Evolutionary conservation across 2,113 vertebrate species (phyloP).

Genomic region (Vireo altiloquus): DNA sequence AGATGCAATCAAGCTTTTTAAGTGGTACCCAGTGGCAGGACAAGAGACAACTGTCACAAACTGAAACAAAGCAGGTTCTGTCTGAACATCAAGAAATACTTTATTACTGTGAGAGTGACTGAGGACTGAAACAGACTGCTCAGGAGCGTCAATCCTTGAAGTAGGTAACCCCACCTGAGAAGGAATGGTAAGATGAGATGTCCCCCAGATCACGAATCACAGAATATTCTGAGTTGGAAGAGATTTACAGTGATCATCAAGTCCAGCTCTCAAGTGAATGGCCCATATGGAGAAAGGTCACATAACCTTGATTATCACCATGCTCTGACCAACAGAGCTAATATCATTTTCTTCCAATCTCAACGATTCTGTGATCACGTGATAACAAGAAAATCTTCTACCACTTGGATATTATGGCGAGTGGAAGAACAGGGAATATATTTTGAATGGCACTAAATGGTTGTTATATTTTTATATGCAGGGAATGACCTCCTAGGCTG

Average conservation of each 20-base stretch:
- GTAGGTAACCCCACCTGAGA: neutral
- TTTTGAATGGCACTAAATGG: neutral
- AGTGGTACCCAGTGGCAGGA: neutral
- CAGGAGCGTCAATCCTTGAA: neutral
- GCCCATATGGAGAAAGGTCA: neutral
- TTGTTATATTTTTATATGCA: neutral
- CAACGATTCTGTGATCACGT: neutral
- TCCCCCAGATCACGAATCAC: neutral
- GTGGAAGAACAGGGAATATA: neutral
- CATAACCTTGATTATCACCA: neutral
- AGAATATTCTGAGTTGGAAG: neutral
- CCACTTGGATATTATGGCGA: neutral
- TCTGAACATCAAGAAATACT: neutral
- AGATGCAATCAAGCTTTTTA: neutral
- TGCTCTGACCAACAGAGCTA: neutral
- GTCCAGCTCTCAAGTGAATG: neutral
- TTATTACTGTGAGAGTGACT: neutral
- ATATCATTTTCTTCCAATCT: neutral
- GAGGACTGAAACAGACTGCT: neutral
- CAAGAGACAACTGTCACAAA: neutral
- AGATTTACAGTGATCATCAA: neutral
- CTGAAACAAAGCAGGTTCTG: neutral
- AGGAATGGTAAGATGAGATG: neutral
- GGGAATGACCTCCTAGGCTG: neutral
- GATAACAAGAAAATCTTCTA: neutral